Base-by-base conservation (phyloP, 2,888 invertebrate genomes). In the Ditula angustiorana region DNA sequence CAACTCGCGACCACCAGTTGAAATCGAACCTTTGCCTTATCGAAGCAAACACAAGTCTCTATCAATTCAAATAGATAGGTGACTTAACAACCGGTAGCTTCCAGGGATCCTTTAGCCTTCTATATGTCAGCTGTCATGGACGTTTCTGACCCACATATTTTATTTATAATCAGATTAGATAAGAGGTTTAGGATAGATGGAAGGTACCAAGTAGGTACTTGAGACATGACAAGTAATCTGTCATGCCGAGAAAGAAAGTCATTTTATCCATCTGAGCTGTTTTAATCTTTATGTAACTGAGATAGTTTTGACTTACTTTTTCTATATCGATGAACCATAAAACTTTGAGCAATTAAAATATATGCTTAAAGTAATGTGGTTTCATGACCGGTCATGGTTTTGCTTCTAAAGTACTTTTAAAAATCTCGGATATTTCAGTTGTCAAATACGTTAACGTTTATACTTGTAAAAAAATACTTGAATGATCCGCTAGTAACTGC, bases 91-190 rank as follows among this genome's bases (percentile, higher is more conserved):
- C n/a, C 24, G 41, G 50, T 41, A 57, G 62, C 50, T n/a, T 23
- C 24, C 33, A 21, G 46, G 16, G 37, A 28, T 24, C 49, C 37
- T 30, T 49, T 41, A 21, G n/a, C 26, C 44, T 23, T 37, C 41
- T 41, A 50, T 63, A 44, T 63, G 41, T 62, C 57, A 50, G 57
- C 33, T 44, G 50, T 63, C 57, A 50, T 33, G 30, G 37, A 24
- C 30, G 19, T 44, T 57, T 46, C 5, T 26, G 50, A 33, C 50
- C 33, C 28, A 50, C 41, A 63, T 63, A 50, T 63, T 50, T 57
- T 57, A 63, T 63, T 44, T 57, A 41, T 63, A 57, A 62, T 57
- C 57, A 19, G 62, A 63, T 63, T 44, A 63, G 57, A 57, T 57
- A 63, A 63, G 50, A 50, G 33, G 44, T 57, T 57, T 63, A 63